phyloP scores from a whole-genome alignment of 1,140 invertebrate genomes.

The Drosophila seguyi region DNA sequence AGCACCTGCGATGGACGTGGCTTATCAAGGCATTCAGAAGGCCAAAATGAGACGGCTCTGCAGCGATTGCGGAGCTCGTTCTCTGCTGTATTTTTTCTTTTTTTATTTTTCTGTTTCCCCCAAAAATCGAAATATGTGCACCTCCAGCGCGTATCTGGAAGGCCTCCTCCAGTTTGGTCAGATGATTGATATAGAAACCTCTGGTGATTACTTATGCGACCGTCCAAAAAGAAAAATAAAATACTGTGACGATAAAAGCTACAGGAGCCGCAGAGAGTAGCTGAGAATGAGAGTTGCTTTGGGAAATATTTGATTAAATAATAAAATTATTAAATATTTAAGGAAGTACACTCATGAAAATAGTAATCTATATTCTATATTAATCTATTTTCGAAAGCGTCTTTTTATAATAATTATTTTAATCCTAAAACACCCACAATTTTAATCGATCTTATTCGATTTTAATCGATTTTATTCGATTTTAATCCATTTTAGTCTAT shows the following conservation, averaged over 20 bases:
- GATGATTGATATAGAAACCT: slow-evolving; percentile 66
- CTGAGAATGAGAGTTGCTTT: not conserved
- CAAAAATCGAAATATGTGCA: slow-evolving; percentile 50
- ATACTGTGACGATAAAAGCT: slow-evolving; percentile 14
- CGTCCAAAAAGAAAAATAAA: not conserved
- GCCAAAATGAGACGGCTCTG: slow-evolving; percentile 4
- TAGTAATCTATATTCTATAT: too few species aligned
- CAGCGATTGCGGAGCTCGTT: slow-evolving; percentile 24
- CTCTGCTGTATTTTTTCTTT: too few species aligned
- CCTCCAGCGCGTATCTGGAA: slow-evolving; percentile 45
- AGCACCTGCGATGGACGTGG: slow-evolving; percentile 53
- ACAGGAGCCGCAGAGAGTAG: not conserved
- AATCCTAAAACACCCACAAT: too few species aligned
- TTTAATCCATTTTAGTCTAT: too few species aligned
- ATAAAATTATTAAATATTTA: not conserved
- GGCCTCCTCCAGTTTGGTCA: slow-evolving; percentile 35
- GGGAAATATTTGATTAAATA: not conserved
- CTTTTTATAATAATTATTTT: too few species aligned
- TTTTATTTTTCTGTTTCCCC: not conserved
- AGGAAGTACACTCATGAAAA: not conserved
- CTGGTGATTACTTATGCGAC: slow-evolving; percentile 25
- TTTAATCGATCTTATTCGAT: too few species aligned
- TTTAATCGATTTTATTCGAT: too few species aligned
- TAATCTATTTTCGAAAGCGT: too few species aligned
- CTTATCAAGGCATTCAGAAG: slow-evolving; percentile 35